A percentile compares a stretch with the other conserved stretches of the same genome.
phyloP scores from a whole-genome alignment of 2,797 vertebrate genomes.

The Lepus townsendii region DNA sequence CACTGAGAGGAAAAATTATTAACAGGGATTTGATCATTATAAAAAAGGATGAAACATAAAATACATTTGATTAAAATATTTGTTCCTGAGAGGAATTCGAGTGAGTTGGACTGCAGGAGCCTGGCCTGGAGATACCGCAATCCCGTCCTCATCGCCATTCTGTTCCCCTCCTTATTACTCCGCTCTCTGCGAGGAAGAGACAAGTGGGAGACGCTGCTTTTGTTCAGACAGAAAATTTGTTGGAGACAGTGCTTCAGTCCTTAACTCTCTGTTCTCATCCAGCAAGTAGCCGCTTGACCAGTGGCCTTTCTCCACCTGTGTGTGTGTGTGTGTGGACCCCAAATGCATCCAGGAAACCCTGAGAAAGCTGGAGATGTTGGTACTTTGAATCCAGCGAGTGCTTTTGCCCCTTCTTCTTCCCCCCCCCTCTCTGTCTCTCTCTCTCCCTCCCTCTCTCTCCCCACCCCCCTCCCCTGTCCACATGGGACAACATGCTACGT shows the following conservation, averaged over 20 bases:
- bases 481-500: not conserved
- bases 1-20: constrained; percentile 4
- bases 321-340: not conserved
- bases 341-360: not conserved
- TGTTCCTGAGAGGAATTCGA: constrained; percentile 24
- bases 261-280: not conserved
- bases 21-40: not conserved
- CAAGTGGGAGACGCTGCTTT: not conserved
- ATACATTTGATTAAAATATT: constrained; percentile 46
- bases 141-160: no score
- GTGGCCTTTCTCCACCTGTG: not conserved
- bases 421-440: accelerated
- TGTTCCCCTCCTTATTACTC: not conserved
- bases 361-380: not conserved
- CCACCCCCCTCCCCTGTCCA: no score
- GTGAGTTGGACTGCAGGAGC: not conserved
- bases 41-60: constrained; percentile 49
- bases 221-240: not conserved
- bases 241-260: not conserved
- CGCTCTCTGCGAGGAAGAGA: not conserved
- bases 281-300: not conserved
- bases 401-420: accelerated
- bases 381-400: not conserved
- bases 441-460: not conserved
- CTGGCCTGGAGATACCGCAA: not conserved